Base-by-base conservation (phyloP, 2,113 vertebrate genomes). In the Anhinga rufa region DNA sequence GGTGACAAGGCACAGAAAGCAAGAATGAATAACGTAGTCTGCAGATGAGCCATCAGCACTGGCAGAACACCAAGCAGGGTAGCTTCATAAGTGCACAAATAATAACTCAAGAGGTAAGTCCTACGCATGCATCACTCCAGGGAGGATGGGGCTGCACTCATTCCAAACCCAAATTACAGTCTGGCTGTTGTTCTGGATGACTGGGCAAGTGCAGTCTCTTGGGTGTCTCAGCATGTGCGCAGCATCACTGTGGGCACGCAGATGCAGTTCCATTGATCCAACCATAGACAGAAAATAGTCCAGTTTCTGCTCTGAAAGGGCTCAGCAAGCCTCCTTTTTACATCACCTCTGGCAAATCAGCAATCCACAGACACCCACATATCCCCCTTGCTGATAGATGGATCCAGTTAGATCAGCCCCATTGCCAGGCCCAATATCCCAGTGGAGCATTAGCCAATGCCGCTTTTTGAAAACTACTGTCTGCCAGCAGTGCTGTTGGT, bases 231-330 rank as follows among this genome's bases (percentile, higher is more conserved):
- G 46, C 79, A 31, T 14, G 29, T 31, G 72, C 26, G 28, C 44
- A 26, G 2, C 32, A n/a, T 14, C 32, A 44, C 52, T 34, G 46
- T 7, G 46, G 19, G 34, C 34, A 34, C 0, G 1, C 58, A n/a
- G 51, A 22, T 29, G 32, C 72, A 65, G 65, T 38, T 66, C 34
- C 26, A 29, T 31, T 36, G 31, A 60, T 55, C 66, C 40, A 49
- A 6, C 31, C 31, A 22, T 3, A 8, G 34, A 28, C 55, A 72
- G 44, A 38, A 51, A 44, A 51, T 5, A n/a, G 52, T 12, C n/a
- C 46, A 17, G 46, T 17, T 66, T 46, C 32, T 71, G 58, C 58
- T 74, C 60, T 61, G 61, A 48, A 34, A 54, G 58, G 22, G 17
- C 28, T 65, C 78, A 82, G 34, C 49, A 34, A 61, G 40, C 10